Percentiles rank a stretch among this genome's conserved stretches.
Conservation (phyloP, 2,797 vertebrate species). For the Naso thynnoides region DNA sequence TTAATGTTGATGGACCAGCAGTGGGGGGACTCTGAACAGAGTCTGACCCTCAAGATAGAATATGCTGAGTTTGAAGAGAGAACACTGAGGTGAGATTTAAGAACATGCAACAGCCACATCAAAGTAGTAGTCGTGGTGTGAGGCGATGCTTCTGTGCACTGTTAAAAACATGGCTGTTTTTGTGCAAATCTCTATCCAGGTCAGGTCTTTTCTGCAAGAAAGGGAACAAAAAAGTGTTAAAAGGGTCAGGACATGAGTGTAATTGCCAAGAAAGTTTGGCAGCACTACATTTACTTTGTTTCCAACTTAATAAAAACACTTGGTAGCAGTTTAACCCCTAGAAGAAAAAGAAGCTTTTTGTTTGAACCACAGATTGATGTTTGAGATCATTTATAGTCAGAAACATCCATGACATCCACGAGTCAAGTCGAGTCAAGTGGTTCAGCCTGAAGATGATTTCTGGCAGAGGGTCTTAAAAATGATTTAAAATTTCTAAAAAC, state of each 20-base stretch:
- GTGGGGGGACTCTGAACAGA: slow-evolving; percentile 27
- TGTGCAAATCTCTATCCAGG: slow-evolving; percentile 11
- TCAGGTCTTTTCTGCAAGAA: slow-evolving; percentile 18
- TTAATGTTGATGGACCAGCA: slow-evolving; percentile 53
- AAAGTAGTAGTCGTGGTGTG: not conserved
- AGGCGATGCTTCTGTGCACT: not conserved
- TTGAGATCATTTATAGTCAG: slow-evolving; percentile 35
- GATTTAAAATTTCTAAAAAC: slow-evolving; percentile 33
- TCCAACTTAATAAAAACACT: slow-evolving; percentile 15
- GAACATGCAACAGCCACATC: slow-evolving; percentile 3
- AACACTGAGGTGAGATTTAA: slow-evolving; percentile 3
- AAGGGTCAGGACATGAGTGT: slow-evolving; percentile 14
- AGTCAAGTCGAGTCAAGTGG: slow-evolving; percentile 23
- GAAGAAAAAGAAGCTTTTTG: slow-evolving; percentile 29
- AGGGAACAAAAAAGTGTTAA: slow-evolving; percentile 33
- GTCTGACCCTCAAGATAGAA: slow-evolving; percentile 40
- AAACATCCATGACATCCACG: slow-evolving; percentile 14
- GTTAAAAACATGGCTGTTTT: slow-evolving; percentile 1
- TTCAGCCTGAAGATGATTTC: slow-evolving; percentile 16
- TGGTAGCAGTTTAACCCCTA: slow-evolving; percentile 36
- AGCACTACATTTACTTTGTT: not conserved
- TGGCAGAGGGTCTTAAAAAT: slow-evolving; percentile 10
- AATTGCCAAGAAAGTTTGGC: not conserved
- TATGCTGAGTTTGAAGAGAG: slow-evolving; percentile 25
- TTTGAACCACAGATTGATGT: slow-evolving; percentile 13